Conservation (phyloP, 2,797 vertebrate species). For the Saguinus oedipus region DNA sequence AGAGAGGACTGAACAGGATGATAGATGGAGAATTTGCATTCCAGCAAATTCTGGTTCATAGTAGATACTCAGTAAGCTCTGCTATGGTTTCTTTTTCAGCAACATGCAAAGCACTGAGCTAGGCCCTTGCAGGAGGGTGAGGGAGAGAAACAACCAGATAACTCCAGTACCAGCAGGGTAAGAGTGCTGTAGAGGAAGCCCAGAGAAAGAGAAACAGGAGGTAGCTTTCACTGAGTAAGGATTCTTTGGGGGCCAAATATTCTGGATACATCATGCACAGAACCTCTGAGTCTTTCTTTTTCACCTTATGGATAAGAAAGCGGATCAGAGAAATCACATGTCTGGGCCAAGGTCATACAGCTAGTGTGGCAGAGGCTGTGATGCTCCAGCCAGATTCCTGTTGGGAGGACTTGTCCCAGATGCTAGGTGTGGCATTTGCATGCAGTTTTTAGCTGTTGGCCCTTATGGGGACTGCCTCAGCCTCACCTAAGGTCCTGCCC, state of each 20-base stretch:
- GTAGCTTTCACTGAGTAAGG: neutral
- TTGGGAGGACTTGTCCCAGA: neutral
- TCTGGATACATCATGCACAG: neutral
- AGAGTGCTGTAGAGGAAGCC: neutral
- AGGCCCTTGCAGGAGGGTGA: neutral
- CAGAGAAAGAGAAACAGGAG: neutral
- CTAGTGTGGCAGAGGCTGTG: too few relatives aligned
- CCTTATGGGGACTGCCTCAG: neutral
- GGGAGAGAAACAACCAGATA: neutral
- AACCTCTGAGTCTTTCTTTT: neutral
- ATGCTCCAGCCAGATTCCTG: neutral
- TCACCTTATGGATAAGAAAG: neutral
- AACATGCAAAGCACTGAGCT: neutral
- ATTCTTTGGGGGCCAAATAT: neutral
- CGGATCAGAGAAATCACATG: neutral
- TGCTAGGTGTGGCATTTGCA: neutral
- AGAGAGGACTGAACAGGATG: neutral
- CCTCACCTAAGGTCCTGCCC: neutral
- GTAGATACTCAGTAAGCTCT: neutral
- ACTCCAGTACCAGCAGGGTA: neutral
- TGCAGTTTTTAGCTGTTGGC: neutral
- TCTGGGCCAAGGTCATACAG: neutral
- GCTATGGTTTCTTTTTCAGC: fast-evolving
- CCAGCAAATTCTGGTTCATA: neutral
- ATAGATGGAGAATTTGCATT: neutral